Conservation (phyloP, 2,113 vertebrate genomes). For the Aspiorhynchus laticeps region DNA sequence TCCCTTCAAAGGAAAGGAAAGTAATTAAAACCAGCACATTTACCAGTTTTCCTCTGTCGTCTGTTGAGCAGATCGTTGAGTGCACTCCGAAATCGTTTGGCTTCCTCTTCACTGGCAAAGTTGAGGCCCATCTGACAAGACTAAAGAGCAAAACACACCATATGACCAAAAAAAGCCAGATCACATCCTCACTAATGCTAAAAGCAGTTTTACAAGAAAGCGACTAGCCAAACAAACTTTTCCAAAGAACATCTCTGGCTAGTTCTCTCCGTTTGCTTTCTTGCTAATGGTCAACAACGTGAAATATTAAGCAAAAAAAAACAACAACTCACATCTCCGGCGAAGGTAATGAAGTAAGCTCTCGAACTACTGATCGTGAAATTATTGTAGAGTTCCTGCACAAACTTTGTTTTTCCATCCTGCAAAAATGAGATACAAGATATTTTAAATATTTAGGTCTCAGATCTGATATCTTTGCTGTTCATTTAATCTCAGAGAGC, state of each 20-base stretch:
- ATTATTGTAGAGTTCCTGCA: conserved; percentile 97
- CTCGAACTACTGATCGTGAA: conserved; percentile 91
- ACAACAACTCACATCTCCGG: conserved; percentile 85
- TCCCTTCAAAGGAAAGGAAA: background rate
- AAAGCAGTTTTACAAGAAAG: background rate
- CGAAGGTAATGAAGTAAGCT: conserved; percentile 95
- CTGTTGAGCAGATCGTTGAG: conserved; percentile 88
- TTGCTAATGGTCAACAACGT: background rate
- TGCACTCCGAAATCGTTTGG: conserved; percentile 88
- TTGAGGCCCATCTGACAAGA: conserved; percentile 94
- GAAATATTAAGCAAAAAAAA: conserved; percentile 49
- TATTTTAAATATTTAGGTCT: background rate
- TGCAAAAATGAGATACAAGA: conserved; percentile 65
- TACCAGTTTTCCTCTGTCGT: conserved; percentile 91
- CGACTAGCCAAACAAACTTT: background rate
- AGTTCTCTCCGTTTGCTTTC: background rate
- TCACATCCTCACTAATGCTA: background rate
- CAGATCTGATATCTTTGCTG: background rate
- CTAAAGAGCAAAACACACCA: conserved; percentile 67
- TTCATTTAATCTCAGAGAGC: background rate
- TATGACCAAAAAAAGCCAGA: conserved; percentile 1
- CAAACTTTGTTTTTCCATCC: conserved; percentile 92
- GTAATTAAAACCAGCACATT: conserved; percentile 25
- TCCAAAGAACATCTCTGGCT: background rate
- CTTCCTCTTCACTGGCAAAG: conserved; percentile 97